Evolutionary conservation across 2,113 vertebrate species (phyloP), one percentile per base, ranked within the genome.

Genomic region (Phylloscopus whistleri): DNA sequence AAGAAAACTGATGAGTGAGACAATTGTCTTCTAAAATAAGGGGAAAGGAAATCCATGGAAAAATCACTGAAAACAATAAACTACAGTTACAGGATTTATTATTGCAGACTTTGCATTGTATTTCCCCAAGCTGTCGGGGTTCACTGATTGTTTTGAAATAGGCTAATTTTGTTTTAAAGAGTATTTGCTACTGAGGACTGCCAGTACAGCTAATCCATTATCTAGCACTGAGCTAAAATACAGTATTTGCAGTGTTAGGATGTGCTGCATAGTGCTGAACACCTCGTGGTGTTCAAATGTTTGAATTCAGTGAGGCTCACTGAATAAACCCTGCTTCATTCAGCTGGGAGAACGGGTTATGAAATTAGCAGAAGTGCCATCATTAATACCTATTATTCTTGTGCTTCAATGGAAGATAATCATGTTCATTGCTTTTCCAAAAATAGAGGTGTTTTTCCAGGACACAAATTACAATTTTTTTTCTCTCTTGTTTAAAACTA

Each of bases 361-460:
- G 70, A 88, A 85, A 93, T 95, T 89, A 96, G n/a, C 43, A 85
- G 43, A 91, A 96, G 44, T 67, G 39, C 59, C 75, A 86, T 94
- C 72, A 51, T 90, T 96, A 91, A 83, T 90, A 89, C 58, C 59
- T 85, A 48, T 93, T 85, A 82, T 85, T 94, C 82, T 76, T 74
- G 31, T 69, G 15, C 55, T 90, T 83, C 70, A 91, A 0, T 60
- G 58, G 37, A 78, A 87, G 28, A 87, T 68, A 89, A 63, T 28
- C 37, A 26, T 12, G 22, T n/a, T 76, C 24, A 49, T 49, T 91
- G 74, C 78, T 77, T 76, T 90, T 60, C 67, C 68, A 70, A 93
- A 94, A 95, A 92, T 27, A 72, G 69, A 75, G 46, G 33, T 75
- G 28, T 48, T 89, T 90, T 91, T 78, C 53, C 58, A 78, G 74